A percentile compares a stretch with the other conserved stretches of the same genome.
Evolutionary conservation across 64 coral and sea anemone species (phyloP).

Genomic region (Actinia tenebrosa): DNA sequence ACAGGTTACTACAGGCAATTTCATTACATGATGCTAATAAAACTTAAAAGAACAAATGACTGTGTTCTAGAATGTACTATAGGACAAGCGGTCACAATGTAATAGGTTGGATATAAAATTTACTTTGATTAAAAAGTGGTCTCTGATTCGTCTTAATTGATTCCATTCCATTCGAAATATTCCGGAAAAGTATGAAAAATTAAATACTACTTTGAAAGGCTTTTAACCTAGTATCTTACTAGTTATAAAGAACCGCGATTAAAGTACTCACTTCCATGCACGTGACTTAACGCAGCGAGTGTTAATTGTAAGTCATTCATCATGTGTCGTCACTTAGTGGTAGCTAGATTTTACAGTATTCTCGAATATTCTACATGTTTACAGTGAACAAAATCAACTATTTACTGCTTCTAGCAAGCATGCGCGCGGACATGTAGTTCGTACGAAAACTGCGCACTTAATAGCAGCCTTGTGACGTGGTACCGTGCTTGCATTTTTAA

Average conservation of each 20-base stretch:
- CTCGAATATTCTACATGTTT: too few species aligned
- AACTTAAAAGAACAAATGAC: neutral
- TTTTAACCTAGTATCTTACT: neutral
- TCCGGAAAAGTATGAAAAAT: neutral
- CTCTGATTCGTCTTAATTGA: neutral
- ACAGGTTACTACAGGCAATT: neutral
- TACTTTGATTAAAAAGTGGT: neutral
- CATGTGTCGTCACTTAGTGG: too few species aligned
- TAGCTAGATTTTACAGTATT: too few species aligned
- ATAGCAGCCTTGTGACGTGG: too few species aligned
- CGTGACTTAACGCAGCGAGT: too few species aligned
- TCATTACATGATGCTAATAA: neutral
- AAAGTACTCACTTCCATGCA: too few species aligned
- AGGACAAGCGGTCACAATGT: neutral
- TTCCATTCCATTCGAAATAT: neutral
- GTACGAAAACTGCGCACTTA: too few species aligned
- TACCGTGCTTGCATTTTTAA: too few species aligned
- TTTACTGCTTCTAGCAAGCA: too few species aligned
- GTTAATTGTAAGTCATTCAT: too few species aligned
- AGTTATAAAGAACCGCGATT: neutral
- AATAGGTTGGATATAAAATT: neutral
- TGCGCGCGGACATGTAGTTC: too few species aligned
- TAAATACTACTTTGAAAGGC: neutral
- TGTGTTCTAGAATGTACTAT: neutral
- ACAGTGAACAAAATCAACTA: too few species aligned